phyloP scores from a whole-genome alignment of 2,888 invertebrate genomes.

The Myathropa florea region DNA sequence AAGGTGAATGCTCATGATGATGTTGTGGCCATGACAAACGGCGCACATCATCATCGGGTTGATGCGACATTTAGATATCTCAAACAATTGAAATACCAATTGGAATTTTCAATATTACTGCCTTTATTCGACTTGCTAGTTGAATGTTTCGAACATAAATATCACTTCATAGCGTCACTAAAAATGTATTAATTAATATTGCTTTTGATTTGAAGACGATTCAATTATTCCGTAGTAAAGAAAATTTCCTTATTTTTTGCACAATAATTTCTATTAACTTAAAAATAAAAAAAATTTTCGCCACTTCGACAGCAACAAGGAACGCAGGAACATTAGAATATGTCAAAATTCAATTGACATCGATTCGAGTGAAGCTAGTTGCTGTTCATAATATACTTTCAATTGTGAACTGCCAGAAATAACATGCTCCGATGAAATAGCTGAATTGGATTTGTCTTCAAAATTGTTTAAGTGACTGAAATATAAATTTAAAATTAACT shows the following conservation, averaged over 20 bases:
- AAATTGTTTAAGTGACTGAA: too few species aligned
- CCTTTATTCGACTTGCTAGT: slow-evolving; percentile 6
- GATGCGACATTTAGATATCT: slow-evolving; percentile 48
- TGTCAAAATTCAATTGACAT: slow-evolving; percentile 58
- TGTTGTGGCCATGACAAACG: slow-evolving; percentile 55
- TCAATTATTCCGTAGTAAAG: neutral
- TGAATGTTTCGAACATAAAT: neutral
- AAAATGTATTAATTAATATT: neutral
- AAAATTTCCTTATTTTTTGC: slow-evolving; percentile 28
- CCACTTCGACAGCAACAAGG: slow-evolving; percentile 61
- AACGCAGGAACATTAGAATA: slow-evolving; percentile 49
- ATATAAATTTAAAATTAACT: too few species aligned
- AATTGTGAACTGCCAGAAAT: neutral
- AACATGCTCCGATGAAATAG: neutral
- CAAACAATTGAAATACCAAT: slow-evolving; percentile 21
- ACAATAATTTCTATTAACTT: slow-evolving; percentile 35
- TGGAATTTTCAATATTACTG: slow-evolving; percentile 36
- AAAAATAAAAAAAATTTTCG: slow-evolving; percentile 48
- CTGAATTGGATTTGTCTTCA: neutral
- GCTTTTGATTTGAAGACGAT: neutral
- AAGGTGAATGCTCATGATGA: slow-evolving; percentile 40
- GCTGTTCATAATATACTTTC: neutral
- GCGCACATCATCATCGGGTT: slow-evolving; percentile 48
- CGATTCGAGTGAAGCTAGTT: slow-evolving; percentile 20
- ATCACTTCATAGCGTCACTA: slow-evolving; percentile 12